Evolutionary conservation across 2,113 vertebrate genomes (phyloP).

Genomic region (Bagarius yarrelli): DNA sequence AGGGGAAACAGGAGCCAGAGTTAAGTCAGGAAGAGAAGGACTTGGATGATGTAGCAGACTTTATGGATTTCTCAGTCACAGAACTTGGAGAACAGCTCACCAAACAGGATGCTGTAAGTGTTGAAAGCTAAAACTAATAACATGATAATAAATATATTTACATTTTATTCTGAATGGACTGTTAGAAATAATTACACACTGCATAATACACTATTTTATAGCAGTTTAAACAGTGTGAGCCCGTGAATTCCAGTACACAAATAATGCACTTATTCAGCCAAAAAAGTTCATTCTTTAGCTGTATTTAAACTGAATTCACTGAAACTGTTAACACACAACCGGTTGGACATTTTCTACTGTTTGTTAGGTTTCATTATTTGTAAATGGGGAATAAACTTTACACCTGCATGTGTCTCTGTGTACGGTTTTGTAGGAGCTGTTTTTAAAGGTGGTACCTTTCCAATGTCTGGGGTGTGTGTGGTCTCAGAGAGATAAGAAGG

Average conservation of each 20-base stretch:
- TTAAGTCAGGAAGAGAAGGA: conserved; percentile 44
- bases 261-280: too few species aligned
- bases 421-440: conserved; percentile 74
- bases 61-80: conserved; percentile 73
- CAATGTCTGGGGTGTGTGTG: conserved; percentile 87
- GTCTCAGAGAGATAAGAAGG: conserved; percentile 86
- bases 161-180: neutral
- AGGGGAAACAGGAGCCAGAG: conserved; percentile 27
- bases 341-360: neutral
- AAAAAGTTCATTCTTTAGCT: neutral
- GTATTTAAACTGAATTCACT: neutral
- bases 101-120: conserved; percentile 75
- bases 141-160: neutral
- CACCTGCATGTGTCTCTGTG: neutral
- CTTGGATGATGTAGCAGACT: conserved; percentile 51
- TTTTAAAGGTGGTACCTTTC: conserved; percentile 74
- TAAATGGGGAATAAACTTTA: neutral
- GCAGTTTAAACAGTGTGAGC: too few species aligned
- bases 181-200: too few species aligned
- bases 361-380: neutral
- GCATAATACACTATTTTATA: too few species aligned
- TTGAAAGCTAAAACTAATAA: neutral
- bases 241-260: too few species aligned
- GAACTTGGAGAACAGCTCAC: conserved; percentile 83
- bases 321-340: neutral